These are phyloP conservation scores for Hoplostethus atlanticus DNA, from an alignment of 2,797 vertebrate species.

Conservation along the genomic window DNA sequence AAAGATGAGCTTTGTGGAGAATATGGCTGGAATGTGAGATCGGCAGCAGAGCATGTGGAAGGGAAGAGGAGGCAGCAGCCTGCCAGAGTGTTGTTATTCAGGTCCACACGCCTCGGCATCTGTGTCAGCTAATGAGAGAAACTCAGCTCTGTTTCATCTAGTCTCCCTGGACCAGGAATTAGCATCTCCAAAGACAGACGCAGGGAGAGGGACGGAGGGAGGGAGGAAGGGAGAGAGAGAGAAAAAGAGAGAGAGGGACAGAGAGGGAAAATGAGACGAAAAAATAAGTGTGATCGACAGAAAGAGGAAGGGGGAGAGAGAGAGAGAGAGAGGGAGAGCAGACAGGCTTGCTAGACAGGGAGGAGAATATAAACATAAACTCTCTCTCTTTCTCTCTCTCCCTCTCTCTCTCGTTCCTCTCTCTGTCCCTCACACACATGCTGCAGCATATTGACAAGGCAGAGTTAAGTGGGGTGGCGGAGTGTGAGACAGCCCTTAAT, in stretches of 20 bases:
- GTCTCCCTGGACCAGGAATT: slow-evolving; percentile 84
- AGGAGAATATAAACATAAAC: slow-evolving; percentile 78
- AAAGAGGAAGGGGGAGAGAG: slow-evolving; percentile 2
- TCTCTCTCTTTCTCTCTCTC: slow-evolving; percentile 34
- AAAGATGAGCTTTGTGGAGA: slow-evolving; percentile 60
- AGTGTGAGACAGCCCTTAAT: slow-evolving; percentile 83
- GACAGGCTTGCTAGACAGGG: slow-evolving; percentile 71
- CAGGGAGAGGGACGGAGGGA: slow-evolving; percentile 72
- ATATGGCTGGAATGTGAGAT: slow-evolving; percentile 78
- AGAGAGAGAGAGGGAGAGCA: slow-evolving; percentile 15
- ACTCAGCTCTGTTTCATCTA: slow-evolving; percentile 85
- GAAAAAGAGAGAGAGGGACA: slow-evolving; percentile 56
- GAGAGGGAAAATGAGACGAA: slow-evolving; percentile 51
- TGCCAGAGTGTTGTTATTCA: slow-evolving; percentile 84
- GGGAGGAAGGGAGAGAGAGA: slow-evolving; percentile 44
- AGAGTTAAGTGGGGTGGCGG: slow-evolving; percentile 81
- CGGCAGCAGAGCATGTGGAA: slow-evolving; percentile 76
- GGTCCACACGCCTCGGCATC: slow-evolving; percentile 85
- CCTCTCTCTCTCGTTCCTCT: not conserved
- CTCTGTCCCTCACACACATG: slow-evolving; percentile 71
- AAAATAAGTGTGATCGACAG: slow-evolving; percentile 71
- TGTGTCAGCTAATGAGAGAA: slow-evolving; percentile 87
- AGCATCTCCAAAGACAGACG: slow-evolving; percentile 86
- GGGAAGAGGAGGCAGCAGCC: slow-evolving; percentile 77
- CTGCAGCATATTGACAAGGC: slow-evolving; percentile 83